Evolutionary conservation across 2,113 vertebrate species (phyloP).

Genomic region (Pachycephala philippinensis): DNA sequence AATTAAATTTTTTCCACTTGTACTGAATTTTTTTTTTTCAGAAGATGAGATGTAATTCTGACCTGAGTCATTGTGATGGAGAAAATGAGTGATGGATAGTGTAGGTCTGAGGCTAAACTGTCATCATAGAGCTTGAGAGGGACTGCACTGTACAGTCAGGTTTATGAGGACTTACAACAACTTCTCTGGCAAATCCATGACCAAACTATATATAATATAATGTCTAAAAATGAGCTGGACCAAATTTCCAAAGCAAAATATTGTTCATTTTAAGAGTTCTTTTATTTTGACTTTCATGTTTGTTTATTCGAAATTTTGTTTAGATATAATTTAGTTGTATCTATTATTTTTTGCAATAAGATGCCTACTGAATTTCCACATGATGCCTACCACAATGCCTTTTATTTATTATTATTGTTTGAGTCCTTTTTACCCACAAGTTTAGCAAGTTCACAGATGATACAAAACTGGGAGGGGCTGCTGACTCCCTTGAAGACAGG

Average conservation of each 20-base stretch:
- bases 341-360: background rate
- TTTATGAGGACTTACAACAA: background rate
- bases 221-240: background rate
- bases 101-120: background rate
- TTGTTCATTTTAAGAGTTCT: accelerated
- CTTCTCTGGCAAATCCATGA: background rate
- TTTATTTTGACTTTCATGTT: background rate
- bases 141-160: background rate
- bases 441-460: background rate
- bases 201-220: background rate
- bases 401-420: background rate
- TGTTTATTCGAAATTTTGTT: background rate
- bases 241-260: background rate
- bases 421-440: background rate
- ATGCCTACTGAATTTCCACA: background rate
- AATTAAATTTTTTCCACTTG: accelerated
- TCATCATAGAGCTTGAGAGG: accelerated
- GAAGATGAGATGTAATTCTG: background rate
- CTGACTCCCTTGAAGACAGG: background rate
- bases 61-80: background rate
- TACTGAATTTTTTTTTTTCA: background rate
- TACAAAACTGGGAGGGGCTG: background rate
- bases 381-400: background rate
- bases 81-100: background rate
- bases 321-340: background rate